phyloP scores from a whole-genome alignment of 1,140 invertebrate species.

The Tetramorium parvispinum region DNA sequence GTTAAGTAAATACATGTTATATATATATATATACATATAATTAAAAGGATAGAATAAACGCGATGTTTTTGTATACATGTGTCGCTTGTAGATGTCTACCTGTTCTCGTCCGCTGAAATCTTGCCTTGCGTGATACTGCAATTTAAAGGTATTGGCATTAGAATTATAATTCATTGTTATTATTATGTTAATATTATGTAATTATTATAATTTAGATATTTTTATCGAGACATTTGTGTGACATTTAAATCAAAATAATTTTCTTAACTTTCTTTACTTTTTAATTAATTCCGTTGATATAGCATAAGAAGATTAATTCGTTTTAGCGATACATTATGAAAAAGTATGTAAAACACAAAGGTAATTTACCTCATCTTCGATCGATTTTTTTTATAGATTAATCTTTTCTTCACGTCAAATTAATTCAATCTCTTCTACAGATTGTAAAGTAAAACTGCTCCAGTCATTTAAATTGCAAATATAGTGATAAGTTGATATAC shows the following conservation, averaged over 20 bases:
- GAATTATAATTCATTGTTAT: too few species aligned
- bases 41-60: slow-evolving; percentile 71
- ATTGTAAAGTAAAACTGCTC: neutral
- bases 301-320: neutral
- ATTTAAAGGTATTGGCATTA: slow-evolving; percentile 18
- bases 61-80: slow-evolving; percentile 56
- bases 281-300: neutral
- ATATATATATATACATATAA: slow-evolving; percentile 68
- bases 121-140: neutral
- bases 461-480: slow-evolving; percentile 34
- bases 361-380: neutral
- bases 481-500: neutral
- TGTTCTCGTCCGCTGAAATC: slow-evolving; percentile 7
- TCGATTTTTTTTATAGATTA: neutral
- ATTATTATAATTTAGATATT: neutral
- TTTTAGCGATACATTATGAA: neutral
- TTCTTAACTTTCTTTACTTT: neutral
- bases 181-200: too few species aligned
- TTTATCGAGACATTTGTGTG: neutral
- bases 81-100: slow-evolving; percentile 29
- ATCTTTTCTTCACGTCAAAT: neutral
- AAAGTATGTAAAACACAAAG: neutral
- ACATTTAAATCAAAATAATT: neutral
- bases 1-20: slow-evolving; percentile 70
- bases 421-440: neutral